Evolutionary conservation across 2,797 vertebrate genomes (phyloP), one percentile per base, ranked within the genome.

Genomic region (Galago senegalensis): DNA sequence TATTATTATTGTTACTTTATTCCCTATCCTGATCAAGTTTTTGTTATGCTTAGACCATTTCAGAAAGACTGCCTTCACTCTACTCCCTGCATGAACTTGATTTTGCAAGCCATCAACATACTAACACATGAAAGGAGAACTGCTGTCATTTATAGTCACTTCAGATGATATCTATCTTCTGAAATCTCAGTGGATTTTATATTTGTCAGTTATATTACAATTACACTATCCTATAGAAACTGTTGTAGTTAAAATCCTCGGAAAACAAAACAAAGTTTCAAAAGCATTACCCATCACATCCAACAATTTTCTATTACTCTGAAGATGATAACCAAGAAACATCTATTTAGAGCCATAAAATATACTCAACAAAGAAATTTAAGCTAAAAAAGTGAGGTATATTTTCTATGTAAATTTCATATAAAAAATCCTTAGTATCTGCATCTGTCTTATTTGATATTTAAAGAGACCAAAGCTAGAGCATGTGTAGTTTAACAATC

Each of bases 401-500:
- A 84, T 82, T 86, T 91, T 77, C 34, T 73, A 1, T 21, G 25
- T 94, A 80, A 92, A 81, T 7, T 56, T 82, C n/a, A 91, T 34
- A 87, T 77, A 63, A 56, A 95, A 95, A 94, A 7, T 58, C 2
- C 7, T 85, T 77, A 63, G 7, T 8, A 37, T 75, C 27, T 69
- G 0, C 91, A 7, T 80, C 84, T 6, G 73, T 92, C n/a, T 72
- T 80, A 70, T 86, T 75, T 90, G 25, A 4, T 73, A 3, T 49
- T 69, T 8, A 93, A 96, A 84, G 73, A 83, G 34, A 87, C 12
- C 8, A 75, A 94, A 65, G 34, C 34, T 82, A 92, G 16, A 60
- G 23, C 43, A 87, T 83, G 60, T 89, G 77, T 18, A 72, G 27
- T 34, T 31, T n/a, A 37, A 56, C 16, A 60, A 80, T 88, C 58